Conservation (phyloP, 2,888 invertebrate species). For the Oligia latruncula region DNA sequence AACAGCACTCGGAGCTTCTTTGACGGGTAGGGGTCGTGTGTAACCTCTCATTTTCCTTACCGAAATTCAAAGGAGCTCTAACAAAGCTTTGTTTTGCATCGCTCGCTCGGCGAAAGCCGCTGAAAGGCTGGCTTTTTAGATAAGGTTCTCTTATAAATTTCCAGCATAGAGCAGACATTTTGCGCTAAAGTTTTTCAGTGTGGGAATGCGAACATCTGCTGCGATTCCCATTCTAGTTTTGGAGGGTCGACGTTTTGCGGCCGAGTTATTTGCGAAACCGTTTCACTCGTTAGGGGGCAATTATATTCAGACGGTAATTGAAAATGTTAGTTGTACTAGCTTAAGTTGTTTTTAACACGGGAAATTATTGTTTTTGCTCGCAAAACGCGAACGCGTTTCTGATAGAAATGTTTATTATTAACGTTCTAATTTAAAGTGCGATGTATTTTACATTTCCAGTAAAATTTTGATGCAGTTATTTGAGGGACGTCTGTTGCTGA, state of each 20-base stretch:
- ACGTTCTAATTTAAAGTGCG: slow-evolving; percentile 26
- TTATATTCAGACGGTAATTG: slow-evolving; percentile 75
- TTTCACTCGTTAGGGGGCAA: slow-evolving; percentile 77
- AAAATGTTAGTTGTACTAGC: slow-evolving; percentile 70
- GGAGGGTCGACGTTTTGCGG: slow-evolving; percentile 78
- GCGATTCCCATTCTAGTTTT: slow-evolving; percentile 81
- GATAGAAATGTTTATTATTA: slow-evolving; percentile 40
- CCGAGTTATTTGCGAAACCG: slow-evolving; percentile 78
- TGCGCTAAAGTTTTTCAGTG: slow-evolving; percentile 84
- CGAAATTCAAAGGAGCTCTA: slow-evolving; percentile 89
- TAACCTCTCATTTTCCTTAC: slow-evolving; percentile 89
- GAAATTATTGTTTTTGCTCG: slow-evolving; percentile 55
- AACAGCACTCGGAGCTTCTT: slow-evolving; percentile 86
- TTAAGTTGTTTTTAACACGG: slow-evolving; percentile 70
- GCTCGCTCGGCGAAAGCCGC: slow-evolving; percentile 84
- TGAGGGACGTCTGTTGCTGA: slow-evolving; percentile 33
- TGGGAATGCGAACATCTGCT: slow-evolving; percentile 85
- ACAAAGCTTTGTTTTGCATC: slow-evolving; percentile 90
- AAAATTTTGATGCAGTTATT: slow-evolving; percentile 47
- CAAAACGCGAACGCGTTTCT: slow-evolving; percentile 22
- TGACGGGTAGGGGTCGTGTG: slow-evolving; percentile 84
- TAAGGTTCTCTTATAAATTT: slow-evolving; percentile 88
- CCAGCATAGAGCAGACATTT: slow-evolving; percentile 83
- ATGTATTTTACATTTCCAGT: slow-evolving; percentile 28
- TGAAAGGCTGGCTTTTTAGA: slow-evolving; percentile 89